Conservation (phyloP, 2,888 invertebrate species). For the Chromoteleia sp. region DNA sequence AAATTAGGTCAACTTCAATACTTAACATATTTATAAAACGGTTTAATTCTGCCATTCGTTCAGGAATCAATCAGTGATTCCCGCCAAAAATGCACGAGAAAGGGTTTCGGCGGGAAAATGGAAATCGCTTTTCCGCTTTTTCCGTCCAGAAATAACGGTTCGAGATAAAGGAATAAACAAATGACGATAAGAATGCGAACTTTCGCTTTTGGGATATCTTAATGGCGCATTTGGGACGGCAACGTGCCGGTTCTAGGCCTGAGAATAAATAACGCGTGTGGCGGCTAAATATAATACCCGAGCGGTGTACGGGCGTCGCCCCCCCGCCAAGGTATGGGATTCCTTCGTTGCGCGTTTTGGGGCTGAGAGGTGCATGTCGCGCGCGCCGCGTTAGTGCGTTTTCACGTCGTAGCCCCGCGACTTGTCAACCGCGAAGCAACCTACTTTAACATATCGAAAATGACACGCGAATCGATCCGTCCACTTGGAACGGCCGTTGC, state of each 20-base stretch:
- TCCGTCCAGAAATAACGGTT: not conserved
- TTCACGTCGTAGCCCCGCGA: conserved; percentile 40
- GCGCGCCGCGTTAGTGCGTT: conserved; percentile 37
- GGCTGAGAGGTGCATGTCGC: conserved; percentile 53
- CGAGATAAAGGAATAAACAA: conserved; percentile 12
- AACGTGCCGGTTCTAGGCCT: conserved; percentile 31
- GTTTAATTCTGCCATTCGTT: no score
- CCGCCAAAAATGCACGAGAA: no score
- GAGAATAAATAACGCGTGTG: conserved; percentile 63
- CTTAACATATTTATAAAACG: no score
- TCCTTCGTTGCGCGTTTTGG: conserved; percentile 49
- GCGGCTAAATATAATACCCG: conserved; percentile 76
- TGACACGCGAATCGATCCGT: conserved; percentile 66
- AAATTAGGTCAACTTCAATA: no score
- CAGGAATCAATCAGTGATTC: no score
- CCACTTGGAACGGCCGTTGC: conserved; percentile 49
- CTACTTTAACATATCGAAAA: conserved; percentile 67
- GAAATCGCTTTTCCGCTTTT: no score
- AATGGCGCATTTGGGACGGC: conserved; percentile 35
- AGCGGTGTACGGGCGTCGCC: conserved; percentile 68
- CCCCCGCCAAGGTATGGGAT: conserved; percentile 71
- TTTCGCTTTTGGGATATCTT: conserved; percentile 48
- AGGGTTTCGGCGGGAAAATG: conserved; percentile 5
- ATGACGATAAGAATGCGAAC: conserved; percentile 27
- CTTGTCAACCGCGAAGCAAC: conserved; percentile 67